A percentile compares a stretch with the other conserved stretches of the same genome.
phyloP scores from a whole-genome alignment of 2,113 vertebrate genomes.

The Rostratula benghalensis region DNA sequence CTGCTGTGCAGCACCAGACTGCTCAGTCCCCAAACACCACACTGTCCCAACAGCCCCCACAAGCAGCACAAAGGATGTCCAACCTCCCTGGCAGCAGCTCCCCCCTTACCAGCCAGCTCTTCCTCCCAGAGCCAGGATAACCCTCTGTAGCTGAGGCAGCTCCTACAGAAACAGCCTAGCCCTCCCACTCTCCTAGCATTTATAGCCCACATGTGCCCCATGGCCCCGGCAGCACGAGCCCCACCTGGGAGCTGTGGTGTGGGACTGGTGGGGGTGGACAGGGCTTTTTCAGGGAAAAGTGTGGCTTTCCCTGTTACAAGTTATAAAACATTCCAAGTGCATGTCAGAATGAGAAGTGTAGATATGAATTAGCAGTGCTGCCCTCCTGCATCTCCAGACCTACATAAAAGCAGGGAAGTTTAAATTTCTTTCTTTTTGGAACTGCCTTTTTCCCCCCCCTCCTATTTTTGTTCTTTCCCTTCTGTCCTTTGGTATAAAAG shows the following conservation, averaged over 20 bases:
- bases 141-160: fast-evolving
- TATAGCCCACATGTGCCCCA: background rate
- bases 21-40: background rate
- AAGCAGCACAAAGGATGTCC: background rate
- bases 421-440: background rate
- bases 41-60: background rate
- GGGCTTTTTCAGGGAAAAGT: background rate
- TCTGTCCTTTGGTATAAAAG: background rate
- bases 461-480: background rate
- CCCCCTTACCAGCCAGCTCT: background rate
- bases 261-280: background rate
- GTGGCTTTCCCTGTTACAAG: too few relatives aligned
- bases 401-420: background rate
- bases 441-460: background rate
- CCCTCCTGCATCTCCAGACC: background rate
- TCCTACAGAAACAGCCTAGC: fast-evolving
- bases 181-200: background rate
- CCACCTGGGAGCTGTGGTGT: background rate
- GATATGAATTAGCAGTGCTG: background rate
- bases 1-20: fast-evolving
- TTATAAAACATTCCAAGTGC: background rate
- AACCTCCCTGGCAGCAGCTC: background rate
- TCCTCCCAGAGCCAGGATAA: fast-evolving
- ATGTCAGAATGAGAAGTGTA: background rate
- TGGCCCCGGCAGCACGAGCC: fast-evolving